Conservation (phyloP, 2,113 vertebrate genomes). For the Athene noctua region DNA sequence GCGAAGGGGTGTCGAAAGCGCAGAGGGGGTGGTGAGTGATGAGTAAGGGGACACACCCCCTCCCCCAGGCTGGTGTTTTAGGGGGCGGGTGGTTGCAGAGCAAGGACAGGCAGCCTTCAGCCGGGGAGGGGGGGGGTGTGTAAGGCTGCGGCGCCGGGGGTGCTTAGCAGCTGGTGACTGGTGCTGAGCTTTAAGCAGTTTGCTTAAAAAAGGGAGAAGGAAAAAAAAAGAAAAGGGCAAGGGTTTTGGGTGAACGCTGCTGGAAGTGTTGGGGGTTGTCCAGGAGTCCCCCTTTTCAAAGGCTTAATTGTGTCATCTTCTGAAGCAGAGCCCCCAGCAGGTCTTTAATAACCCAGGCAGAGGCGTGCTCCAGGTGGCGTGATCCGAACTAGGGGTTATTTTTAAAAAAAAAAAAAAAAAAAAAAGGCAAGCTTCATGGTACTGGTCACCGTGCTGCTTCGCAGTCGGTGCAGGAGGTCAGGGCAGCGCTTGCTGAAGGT, state of each 20-base stretch:
- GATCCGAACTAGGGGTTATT: background rate
- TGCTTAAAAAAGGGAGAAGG: background rate
- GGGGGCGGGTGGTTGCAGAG: slow-evolving; percentile 4
- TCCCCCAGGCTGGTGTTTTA: background rate
- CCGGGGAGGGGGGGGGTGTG: background rate
- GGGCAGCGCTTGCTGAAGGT: background rate
- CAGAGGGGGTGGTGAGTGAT: background rate
- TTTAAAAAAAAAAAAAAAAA: background rate
- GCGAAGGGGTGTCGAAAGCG: background rate
- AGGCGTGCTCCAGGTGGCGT: background rate
- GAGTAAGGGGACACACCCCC: background rate
- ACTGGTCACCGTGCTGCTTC: background rate
- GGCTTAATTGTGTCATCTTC: background rate
- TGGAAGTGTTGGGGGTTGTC: background rate
- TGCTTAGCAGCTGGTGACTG: slow-evolving; percentile 9
- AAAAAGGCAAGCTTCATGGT: background rate
- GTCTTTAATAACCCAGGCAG: background rate
- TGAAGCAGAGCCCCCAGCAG: slow-evolving; percentile 25
- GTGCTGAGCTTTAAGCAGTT: slow-evolving; percentile 49
- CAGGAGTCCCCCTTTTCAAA: background rate
- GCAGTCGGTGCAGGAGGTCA: background rate
- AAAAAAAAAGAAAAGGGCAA: background rate
- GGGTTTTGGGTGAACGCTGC: background rate
- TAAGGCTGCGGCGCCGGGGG: background rate
- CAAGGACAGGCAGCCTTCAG: background rate